Evolutionary conservation across 2,113 vertebrate species (phyloP).

Genomic region (Tamias sibiricus): DNA sequence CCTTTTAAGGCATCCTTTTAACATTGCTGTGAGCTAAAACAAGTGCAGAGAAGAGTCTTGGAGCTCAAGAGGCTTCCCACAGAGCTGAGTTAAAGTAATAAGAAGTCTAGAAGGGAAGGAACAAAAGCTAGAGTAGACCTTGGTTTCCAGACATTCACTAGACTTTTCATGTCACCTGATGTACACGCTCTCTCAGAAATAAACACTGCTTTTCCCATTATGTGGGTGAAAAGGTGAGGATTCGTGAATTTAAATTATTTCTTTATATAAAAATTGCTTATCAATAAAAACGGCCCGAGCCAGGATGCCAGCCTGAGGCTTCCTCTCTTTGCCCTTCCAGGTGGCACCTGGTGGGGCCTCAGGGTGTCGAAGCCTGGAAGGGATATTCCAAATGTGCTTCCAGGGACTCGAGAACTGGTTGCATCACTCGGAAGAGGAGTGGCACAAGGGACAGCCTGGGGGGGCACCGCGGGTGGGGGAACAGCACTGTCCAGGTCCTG

Average conservation of each 20-base stretch:
- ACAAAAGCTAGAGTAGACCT: background rate
- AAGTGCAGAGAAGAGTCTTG: background rate
- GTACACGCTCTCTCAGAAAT: background rate
- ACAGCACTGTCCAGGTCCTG: accelerated
- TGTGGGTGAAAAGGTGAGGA: background rate
- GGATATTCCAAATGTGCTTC: background rate
- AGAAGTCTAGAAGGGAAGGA: too few species aligned
- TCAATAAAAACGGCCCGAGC: accelerated
- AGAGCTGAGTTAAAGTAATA: background rate
- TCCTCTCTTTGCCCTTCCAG: accelerated
- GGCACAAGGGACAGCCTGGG: accelerated
- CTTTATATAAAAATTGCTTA: background rate
- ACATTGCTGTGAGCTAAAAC: background rate
- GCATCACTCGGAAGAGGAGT: background rate
- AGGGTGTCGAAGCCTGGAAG: background rate
- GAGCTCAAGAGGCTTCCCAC: background rate
- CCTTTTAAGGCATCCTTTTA: background rate
- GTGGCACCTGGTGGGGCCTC: background rate
- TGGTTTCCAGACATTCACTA: accelerated
- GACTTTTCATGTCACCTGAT: accelerated
- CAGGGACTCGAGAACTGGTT: accelerated
- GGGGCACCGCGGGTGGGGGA: accelerated
- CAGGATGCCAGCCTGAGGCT: accelerated
- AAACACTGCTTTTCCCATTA: background rate
- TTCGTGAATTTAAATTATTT: background rate